Conservation (phyloP, 1,140 invertebrate genomes). For the Heliconius hewitsoni region DNA sequence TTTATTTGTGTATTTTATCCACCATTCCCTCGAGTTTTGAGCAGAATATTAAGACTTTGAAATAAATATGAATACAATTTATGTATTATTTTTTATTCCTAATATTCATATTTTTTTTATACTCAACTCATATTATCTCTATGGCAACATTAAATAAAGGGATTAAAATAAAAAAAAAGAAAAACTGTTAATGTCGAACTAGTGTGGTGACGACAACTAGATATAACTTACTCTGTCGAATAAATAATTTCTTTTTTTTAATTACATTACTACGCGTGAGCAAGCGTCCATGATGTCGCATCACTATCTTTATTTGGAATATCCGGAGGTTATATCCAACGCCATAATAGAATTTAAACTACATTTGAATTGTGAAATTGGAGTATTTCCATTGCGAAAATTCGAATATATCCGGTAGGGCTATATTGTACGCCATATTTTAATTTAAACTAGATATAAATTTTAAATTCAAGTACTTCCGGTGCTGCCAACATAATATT, state of each 20-base stretch:
- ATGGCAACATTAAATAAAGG: conserved; percentile 59
- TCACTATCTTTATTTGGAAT: conserved; percentile 69
- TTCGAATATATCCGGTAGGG: conserved; percentile 46
- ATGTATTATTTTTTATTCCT: not conserved
- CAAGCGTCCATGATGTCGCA: conserved; percentile 58
- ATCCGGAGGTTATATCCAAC: conserved; percentile 47
- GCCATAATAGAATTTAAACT: conserved; percentile 46
- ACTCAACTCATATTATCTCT: conserved; percentile 12
- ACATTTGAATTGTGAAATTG: conserved; percentile 21
- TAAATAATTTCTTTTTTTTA: conserved; percentile 68
- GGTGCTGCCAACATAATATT: not conserved
- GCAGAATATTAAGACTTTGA: not conserved
- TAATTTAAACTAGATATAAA: not conserved
- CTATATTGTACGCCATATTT: conserved; percentile 41
- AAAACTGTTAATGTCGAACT: conserved; percentile 53
- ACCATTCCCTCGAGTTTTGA: not conserved
- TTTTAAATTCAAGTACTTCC: conserved; percentile 4
- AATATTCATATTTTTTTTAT: not conserved
- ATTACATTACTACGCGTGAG: conserved; percentile 64
- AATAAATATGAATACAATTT: not conserved
- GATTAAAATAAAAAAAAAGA: conserved; percentile 61
- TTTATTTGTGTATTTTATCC: not conserved
- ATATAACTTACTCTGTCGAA: conserved; percentile 65
- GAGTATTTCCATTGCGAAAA: not conserved
- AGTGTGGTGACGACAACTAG: conserved; percentile 44